These are phyloP conservation scores for Anoura caudifer DNA, from an alignment of 2,113 vertebrate genomes.

Conservation along the genomic window DNA sequence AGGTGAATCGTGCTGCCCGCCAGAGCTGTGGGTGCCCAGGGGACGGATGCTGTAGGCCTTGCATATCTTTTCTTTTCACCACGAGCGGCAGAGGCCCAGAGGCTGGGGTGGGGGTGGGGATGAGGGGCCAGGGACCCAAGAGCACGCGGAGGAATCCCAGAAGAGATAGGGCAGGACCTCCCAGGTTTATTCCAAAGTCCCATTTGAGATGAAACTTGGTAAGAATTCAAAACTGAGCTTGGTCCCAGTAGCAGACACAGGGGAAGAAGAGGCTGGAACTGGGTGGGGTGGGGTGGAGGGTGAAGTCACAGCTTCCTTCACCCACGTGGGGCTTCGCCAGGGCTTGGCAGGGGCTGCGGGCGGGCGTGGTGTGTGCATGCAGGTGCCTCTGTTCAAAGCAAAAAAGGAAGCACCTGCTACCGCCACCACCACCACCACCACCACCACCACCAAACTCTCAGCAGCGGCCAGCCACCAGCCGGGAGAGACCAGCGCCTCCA, in stretches of 20 bases:
- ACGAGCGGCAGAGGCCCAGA: fast-evolving
- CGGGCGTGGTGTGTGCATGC: fast-evolving
- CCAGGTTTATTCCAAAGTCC: neutral
- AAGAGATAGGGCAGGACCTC: neutral
- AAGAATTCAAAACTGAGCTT: neutral
- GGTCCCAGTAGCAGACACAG: fast-evolving
- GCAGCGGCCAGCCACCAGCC: neutral
- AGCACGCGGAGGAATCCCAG: fast-evolving
- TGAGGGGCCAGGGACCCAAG: fast-evolving
- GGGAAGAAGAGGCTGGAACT: neutral
- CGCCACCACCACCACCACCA: neutral
- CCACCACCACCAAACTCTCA: neutral
- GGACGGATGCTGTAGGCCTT: fast-evolving
- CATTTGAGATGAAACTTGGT: neutral
- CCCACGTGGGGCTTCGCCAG: neutral
- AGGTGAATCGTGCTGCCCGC: neutral
- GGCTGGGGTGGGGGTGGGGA: no score
- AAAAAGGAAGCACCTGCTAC: neutral
- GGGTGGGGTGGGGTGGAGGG: fast-evolving
- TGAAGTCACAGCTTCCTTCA: fast-evolving
- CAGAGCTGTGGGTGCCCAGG: neutral
- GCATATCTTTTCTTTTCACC: neutral
- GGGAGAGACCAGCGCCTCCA: neutral
- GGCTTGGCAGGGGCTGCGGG: neutral
- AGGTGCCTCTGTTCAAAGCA: neutral